Percentiles rank a stretch among this genome's conserved stretches.
These are phyloP conservation scores for Pogonus chalceus DNA, from an alignment of 1,140 invertebrate genomes.

Conservation along the genomic window DNA sequence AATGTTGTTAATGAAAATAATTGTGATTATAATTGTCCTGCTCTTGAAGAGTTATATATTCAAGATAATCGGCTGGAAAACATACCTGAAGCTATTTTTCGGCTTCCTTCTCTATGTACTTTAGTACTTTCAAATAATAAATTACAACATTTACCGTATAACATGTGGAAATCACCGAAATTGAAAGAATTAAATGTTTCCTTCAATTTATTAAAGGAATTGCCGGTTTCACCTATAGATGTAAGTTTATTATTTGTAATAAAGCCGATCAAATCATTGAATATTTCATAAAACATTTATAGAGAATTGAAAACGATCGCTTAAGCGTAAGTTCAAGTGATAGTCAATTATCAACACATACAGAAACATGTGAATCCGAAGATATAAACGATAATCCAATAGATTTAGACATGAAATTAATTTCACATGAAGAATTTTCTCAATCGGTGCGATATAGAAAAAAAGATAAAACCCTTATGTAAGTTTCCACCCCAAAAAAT, in stretches of 20 bases:
- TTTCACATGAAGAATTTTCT: slow-evolving; percentile 20
- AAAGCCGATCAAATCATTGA: background rate
- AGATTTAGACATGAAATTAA: slow-evolving; percentile 24
- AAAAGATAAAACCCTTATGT: slow-evolving; percentile 30
- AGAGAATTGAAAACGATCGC: slow-evolving; percentile 20
- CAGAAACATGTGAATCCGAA: slow-evolving; percentile 25
- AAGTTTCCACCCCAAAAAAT: slow-evolving; percentile 13
- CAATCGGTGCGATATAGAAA: slow-evolving; percentile 27
- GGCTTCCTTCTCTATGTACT: slow-evolving; percentile 65
- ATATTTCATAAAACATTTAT: background rate
- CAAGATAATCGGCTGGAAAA: slow-evolving; percentile 79
- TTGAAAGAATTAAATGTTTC: slow-evolving; percentile 84
- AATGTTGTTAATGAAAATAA: slow-evolving; percentile 30
- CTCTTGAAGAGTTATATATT: slow-evolving; percentile 79
- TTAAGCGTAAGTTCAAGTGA: slow-evolving; percentile 34
- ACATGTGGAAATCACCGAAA: slow-evolving; percentile 83
- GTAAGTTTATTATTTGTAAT: slow-evolving; percentile 19
- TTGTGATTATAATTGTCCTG: slow-evolving; percentile 53
- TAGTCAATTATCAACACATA: slow-evolving; percentile 31
- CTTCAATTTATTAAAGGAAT: slow-evolving; percentile 76
- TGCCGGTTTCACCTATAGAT: slow-evolving; percentile 51
- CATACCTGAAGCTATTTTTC: slow-evolving; percentile 71
- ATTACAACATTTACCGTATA: slow-evolving; percentile 71
- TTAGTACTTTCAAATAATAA: slow-evolving; percentile 93
- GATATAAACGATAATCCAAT: slow-evolving; percentile 19